These are phyloP conservation scores for Nasua narica DNA, from an alignment of 2,797 vertebrate genomes.

Conservation along the genomic window DNA sequence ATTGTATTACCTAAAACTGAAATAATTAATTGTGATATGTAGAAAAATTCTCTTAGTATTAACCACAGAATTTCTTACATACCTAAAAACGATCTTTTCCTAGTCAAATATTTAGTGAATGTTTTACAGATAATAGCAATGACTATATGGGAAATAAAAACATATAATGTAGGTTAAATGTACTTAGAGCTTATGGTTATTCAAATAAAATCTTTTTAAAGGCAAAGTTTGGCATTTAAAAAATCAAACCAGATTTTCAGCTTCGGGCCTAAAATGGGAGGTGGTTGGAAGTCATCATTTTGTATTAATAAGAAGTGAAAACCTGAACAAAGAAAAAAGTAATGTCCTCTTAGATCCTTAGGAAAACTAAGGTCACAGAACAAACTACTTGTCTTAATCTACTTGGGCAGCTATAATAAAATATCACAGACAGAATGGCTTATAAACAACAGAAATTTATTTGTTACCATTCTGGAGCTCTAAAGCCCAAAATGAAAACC, in stretches of 20 bases:
- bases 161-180: neutral
- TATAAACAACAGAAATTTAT: neutral
- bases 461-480: neutral
- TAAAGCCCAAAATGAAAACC: neutral
- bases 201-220: neutral
- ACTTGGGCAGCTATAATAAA: neutral
- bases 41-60: slow-evolving; percentile 22
- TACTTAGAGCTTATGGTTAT: neutral
- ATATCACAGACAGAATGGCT: neutral
- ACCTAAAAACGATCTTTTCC: neutral
- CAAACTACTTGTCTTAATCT: neutral
- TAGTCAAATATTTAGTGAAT: neutral
- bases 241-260: neutral
- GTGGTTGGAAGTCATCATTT: neutral
- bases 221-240: neutral
- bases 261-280: neutral
- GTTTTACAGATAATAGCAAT: neutral
- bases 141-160: neutral
- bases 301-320: neutral
- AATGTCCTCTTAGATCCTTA: neutral
- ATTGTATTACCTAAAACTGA: slow-evolving; percentile 35
- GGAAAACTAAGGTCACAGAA: neutral
- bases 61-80: neutral
- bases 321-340: neutral
- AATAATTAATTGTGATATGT: neutral